Base-by-base conservation (phyloP, 2,797 vertebrate species). In the Crenuchus spilurus region DNA sequence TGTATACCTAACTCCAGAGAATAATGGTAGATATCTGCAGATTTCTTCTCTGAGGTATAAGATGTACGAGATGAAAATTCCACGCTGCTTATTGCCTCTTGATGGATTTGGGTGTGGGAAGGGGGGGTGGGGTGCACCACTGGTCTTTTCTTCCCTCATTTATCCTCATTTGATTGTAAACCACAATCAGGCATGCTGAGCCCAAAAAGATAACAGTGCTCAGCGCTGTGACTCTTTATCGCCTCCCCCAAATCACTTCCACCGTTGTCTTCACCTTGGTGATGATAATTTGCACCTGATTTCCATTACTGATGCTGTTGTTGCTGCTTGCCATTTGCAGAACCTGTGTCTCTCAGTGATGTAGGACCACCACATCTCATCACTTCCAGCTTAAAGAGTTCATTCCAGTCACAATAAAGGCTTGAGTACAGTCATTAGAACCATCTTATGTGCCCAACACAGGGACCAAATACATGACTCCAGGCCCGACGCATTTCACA, bases 221-320 rank as follows among this genome's bases (percentile, higher is more conserved):
- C 13, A 11, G 61, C 24, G 44, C 4, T 22, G 30, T 51, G 26
- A 62, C 39, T 65, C 62, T 57, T 60, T 46, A 71, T 74, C 8
- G 39, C 26, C 49, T 37, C 75, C 33, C 58, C 42, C 37, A 33
- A 10, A 63, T 63, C 24, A 11, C 16, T 14, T 49, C 63, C 61
- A 44, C 68, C 24, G 8, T 52, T 22, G 18, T 42, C 51, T 70
- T 48, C 60, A 60, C 63, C 28, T 67, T 61, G 54, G 64, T 61
- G 49, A 58, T 70, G 71, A 77, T 82, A 20, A 82, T 84, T 78
- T 85, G 71, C 75, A 76, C 70, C 72, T 81, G 68, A 80, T 79
- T 84, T 83, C 82, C 70, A 84, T 84, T 80, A 78, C 70, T 44
- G 72, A 52, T 72, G 74, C 77, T 79, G 78, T 41, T 69, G 55